Conservation (phyloP, 2,797 vertebrate species). For the Oophaga sylvatica region DNA sequence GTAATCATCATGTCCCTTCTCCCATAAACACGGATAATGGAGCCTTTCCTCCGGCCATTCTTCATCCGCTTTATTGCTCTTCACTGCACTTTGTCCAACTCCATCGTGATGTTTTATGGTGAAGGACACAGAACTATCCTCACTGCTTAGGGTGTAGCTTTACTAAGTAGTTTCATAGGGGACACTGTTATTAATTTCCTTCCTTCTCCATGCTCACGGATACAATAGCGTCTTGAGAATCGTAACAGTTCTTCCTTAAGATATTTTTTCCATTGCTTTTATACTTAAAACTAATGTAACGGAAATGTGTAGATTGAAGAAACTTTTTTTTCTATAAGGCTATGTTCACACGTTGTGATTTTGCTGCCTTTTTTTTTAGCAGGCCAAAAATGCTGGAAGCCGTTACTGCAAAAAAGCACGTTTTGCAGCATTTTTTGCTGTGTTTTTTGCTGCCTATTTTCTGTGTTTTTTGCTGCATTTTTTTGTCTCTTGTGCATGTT, state of each 20-base stretch:
- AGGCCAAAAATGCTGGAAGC: no score
- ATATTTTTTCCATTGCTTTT: not conserved
- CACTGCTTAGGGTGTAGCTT: not conserved
- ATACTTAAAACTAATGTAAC: not conserved
- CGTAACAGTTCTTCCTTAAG: not conserved
- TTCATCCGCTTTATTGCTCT: slow-evolving; percentile 47
- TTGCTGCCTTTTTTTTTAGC: no score
- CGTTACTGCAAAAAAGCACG: no score
- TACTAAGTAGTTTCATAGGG: slow-evolving; percentile 19
- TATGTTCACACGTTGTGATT: no score
- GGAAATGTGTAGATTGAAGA: no score
- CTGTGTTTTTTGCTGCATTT: no score
- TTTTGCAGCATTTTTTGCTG: no score
- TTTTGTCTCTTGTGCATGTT: no score
- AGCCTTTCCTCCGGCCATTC: slow-evolving; percentile 20
- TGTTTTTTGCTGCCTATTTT: no score
- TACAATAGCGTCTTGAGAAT: not conserved
- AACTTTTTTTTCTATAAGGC: no score
- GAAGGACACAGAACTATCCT: not conserved
- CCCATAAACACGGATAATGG: slow-evolving; percentile 54
- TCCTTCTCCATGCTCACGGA: not conserved
- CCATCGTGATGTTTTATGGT: slow-evolving; percentile 40
- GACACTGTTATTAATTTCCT: not conserved
- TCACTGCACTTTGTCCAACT: slow-evolving; percentile 48
- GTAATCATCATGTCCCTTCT: slow-evolving; percentile 40